Base-by-base conservation (phyloP, 1,140 invertebrate species). In the Drosophila nannoptera region DNA sequence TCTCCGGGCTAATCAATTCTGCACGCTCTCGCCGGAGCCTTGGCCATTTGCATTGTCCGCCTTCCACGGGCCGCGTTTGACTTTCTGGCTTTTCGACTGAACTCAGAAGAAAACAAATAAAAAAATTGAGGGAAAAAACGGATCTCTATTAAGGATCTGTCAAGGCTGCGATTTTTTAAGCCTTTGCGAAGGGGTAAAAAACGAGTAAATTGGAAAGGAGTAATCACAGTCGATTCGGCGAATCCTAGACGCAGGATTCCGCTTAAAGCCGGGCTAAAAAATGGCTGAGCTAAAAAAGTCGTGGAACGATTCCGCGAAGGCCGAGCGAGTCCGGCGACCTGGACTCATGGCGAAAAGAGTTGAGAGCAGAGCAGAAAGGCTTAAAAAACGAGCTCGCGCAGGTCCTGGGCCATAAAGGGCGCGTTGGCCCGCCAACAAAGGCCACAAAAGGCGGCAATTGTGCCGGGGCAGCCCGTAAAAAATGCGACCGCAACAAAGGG, bases 81-180 rank as follows among this genome's bases (percentile, higher is more conserved):
- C 81, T 86, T 86, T 86, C 77, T 86, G 81, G 77, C 81, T 86
- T 86, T 81, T 77, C 81, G 62, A 67, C 81, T 77, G 77, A 75
- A 22, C 22, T 22, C 22, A n/a, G 22, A 22, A 33, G 49, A 71
- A 66, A 35, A 7, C n/a, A 52, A 59, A 6, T 42, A 35, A 50
- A 81, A 50, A 42, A 29, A 22, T 22, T 22, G 22, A 22, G 22
- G 1, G 22, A 16, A 52, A 59, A 6, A 46, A 35, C 46, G 76
- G 46, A 42, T 16, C 50, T 31, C 32, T 50, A 63, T 64, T 52
- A 62, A 60, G 45, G 22, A 22, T 22, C 22, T 22, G 11, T 63
- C 81, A 83, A 83, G 80, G 80, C 33, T 73, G 66, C 11, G 4
- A 22, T 74, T 84, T 82, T 83, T 84, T 80, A 83, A 84, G 80